These are phyloP conservation scores for Brenthis daphne DNA, from an alignment of 2,888 invertebrate genomes.

Conservation along the genomic window DNA sequence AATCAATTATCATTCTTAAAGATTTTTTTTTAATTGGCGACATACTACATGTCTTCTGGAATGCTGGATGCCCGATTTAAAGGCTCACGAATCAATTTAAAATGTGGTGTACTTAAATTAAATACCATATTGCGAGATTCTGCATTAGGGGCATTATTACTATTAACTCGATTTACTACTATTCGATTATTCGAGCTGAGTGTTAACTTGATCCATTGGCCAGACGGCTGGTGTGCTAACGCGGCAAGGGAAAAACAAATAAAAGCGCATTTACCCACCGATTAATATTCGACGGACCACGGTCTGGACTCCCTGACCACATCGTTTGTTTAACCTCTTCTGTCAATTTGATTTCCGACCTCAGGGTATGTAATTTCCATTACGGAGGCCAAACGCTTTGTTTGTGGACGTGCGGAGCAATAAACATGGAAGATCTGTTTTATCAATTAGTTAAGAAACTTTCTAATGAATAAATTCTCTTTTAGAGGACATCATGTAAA, in stretches of 20 bases:
- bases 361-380: slow-evolving; percentile 80
- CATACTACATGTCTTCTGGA: no score
- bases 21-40: no score
- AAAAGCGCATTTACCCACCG: slow-evolving; percentile 77
- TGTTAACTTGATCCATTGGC: slow-evolving; percentile 48
- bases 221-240: slow-evolving; percentile 46
- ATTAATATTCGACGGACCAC: slow-evolving; percentile 75
- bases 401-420: slow-evolving; percentile 70
- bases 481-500: not conserved
- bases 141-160: slow-evolving; percentile 18
- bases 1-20: no score
- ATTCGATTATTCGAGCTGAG: slow-evolving; percentile 34
- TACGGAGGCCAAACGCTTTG: slow-evolving; percentile 72
- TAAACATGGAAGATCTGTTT: slow-evolving; percentile 58
- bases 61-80: no score
- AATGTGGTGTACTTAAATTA: not conserved
- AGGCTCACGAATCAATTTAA: no score
- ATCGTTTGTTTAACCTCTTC: slow-evolving; percentile 81
- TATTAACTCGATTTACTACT: slow-evolving; percentile 25
- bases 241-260: slow-evolving; percentile 69
- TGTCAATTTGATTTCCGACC: slow-evolving; percentile 81
- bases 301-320: slow-evolving; percentile 66
- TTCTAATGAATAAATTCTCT: slow-evolving; percentile 8
- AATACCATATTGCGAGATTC: slow-evolving; percentile 1
- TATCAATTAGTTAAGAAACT: slow-evolving; percentile 48